A percentile compares a stretch with the other conserved stretches of the same genome.
phyloP scores from a whole-genome alignment of 1,140 invertebrate genomes.

The Drosophila pachea region DNA sequence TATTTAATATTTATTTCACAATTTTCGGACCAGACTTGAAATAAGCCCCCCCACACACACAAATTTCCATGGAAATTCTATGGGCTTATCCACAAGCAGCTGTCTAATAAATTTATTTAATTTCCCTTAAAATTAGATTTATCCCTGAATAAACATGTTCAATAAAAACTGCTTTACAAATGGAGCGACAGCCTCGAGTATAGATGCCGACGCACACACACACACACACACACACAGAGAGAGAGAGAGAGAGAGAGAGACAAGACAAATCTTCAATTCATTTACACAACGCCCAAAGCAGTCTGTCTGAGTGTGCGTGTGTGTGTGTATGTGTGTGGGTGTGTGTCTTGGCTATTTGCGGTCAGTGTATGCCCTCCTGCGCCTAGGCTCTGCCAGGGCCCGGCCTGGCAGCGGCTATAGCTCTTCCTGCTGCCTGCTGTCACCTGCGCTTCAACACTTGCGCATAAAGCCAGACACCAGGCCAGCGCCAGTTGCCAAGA shows the following conservation, averaged over 20 bases:
- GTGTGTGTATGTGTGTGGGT: background rate
- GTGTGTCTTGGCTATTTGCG: too few species aligned
- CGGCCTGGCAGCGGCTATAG: constrained; percentile 29
- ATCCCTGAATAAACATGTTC: constrained; percentile 1
- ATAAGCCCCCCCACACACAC: too few species aligned
- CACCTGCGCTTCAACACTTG: constrained; percentile 73
- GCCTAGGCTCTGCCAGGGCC: constrained; percentile 4
- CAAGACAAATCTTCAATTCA: constrained; percentile 21
- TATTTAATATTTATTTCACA: too few species aligned
- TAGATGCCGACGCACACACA: background rate
- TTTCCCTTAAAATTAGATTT: constrained; percentile 5
- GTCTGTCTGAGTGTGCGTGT: background rate
- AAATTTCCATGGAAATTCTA: too few species aligned
- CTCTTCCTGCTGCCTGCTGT: constrained; percentile 52
- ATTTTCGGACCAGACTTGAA: too few species aligned
- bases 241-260: background rate
- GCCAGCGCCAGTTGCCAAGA: constrained; percentile 24
- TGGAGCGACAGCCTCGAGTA: background rate
- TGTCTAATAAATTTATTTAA: constrained; percentile 2
- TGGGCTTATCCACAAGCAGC: background rate
- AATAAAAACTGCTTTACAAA: constrained; percentile 2
- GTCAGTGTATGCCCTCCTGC: background rate
- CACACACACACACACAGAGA: background rate
- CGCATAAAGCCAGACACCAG: constrained; percentile 52
- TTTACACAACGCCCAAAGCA: constrained; percentile 23